phyloP scores from a whole-genome alignment of 2,113 vertebrate genomes.

The Harpagus bidentatus region DNA sequence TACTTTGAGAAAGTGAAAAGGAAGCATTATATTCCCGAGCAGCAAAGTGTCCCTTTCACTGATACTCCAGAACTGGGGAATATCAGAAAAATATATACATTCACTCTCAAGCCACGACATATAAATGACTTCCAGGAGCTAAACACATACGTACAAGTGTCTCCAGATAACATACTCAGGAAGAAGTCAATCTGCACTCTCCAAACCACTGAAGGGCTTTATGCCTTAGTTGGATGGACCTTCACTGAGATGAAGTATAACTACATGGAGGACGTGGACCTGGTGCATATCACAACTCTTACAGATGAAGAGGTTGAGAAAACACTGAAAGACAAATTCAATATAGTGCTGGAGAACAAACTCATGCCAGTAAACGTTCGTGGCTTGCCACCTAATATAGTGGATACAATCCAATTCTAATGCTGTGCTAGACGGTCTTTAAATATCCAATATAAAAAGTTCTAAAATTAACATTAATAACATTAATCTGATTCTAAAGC shows the following conservation, averaged over 20 bases:
- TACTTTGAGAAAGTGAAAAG: conserved; percentile 81
- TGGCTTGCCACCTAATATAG: conserved; percentile 48
- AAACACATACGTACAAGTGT: conserved; percentile 64
- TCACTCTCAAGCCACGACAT: conserved; percentile 69
- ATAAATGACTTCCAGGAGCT: conserved; percentile 69
- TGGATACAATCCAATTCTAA: background rate
- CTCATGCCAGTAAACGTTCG: conserved; percentile 60
- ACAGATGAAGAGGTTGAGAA: conserved; percentile 75
- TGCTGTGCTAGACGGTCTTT: background rate
- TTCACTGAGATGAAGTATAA: conserved; percentile 75
- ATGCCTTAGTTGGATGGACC: conserved; percentile 78
- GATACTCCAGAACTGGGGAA: conserved; percentile 39
- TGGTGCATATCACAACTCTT: conserved; percentile 72
- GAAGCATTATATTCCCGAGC: conserved; percentile 57
- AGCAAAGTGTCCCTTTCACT: conserved; percentile 50
- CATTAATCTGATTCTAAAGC: background rate
- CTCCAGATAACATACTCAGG: conserved; percentile 70
- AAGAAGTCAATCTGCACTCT: conserved; percentile 83
- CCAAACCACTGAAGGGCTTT: conserved; percentile 76
- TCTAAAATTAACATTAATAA: background rate
- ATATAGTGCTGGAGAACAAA: conserved; percentile 72
- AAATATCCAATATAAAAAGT: background rate
- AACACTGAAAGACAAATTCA: conserved; percentile 76
- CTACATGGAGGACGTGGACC: conserved; percentile 69
- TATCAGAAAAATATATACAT: conserved; percentile 69